Percentiles rank a stretch among this genome's conserved stretches.
Conservation (phyloP, 2,113 vertebrate species). For the Mobula hypostoma region DNA sequence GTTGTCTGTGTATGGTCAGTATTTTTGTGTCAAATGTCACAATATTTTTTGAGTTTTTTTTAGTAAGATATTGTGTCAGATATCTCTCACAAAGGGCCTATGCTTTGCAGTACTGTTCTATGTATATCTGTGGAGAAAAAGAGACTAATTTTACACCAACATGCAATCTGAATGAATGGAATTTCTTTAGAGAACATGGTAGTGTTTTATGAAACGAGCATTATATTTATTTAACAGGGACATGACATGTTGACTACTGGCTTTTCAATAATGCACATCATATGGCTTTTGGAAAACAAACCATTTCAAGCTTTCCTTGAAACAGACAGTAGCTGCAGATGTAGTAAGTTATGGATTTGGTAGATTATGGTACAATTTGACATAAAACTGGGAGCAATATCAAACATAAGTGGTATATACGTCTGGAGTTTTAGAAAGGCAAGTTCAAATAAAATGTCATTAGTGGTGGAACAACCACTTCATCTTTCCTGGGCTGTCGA, state of each 20-base stretch:
- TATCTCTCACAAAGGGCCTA: too few species aligned
- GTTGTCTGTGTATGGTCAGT: background rate
- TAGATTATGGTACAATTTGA: constrained; percentile 1
- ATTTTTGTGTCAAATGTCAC: background rate
- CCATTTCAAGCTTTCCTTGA: background rate
- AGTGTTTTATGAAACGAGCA: background rate
- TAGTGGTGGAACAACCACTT: background rate
- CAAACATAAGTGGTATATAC: background rate
- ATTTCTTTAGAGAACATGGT: background rate
- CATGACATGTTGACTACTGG: background rate
- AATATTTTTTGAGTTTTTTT: background rate
- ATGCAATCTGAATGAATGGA: background rate
- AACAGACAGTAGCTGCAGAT: background rate
- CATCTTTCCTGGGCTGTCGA: background rate
- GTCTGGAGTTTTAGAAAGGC: background rate
- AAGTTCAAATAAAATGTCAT: constrained; percentile 13
- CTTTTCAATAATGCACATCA: background rate
- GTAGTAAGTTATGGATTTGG: background rate
- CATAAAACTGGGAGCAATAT: constrained; percentile 11
- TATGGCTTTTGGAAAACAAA: background rate
- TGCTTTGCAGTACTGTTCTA: too few species aligned
- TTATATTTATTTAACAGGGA: background rate
- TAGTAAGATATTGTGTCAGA: too few species aligned
- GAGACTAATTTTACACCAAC: background rate
- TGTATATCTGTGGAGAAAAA: background rate